These are phyloP conservation scores for Rhizoglyphus robini DNA, from an alignment of 1,140 invertebrate species.

Conservation along the genomic window DNA sequence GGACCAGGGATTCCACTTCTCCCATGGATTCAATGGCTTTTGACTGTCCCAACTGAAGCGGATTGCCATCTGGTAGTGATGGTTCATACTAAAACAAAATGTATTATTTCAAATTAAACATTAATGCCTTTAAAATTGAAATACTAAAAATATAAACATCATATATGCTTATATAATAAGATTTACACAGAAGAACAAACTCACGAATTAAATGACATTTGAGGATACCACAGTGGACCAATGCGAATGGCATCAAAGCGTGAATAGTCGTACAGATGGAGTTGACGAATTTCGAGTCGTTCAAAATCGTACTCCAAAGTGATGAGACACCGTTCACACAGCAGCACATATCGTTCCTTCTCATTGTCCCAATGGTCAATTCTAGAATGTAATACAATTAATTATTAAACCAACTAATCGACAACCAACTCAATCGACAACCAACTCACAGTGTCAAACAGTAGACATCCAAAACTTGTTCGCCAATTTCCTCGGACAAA, in stretches of 20 bases:
- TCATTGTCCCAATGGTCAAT: slow-evolving; percentile 75
- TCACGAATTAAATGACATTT: slow-evolving; percentile 63
- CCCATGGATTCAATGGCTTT: slow-evolving; percentile 48
- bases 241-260: slow-evolving; percentile 52
- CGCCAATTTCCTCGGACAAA: slow-evolving; percentile 7
- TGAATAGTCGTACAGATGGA: slow-evolving; percentile 47
- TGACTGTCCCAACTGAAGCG: slow-evolving; percentile 60
- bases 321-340: slow-evolving; percentile 53
- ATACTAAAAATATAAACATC: neutral
- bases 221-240: slow-evolving; percentile 62
- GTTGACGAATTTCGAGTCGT: slow-evolving; percentile 52
- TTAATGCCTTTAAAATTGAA: neutral
- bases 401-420: neutral
- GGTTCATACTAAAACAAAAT: slow-evolving; percentile 28
- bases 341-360: slow-evolving; percentile 57
- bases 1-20: slow-evolving; percentile 72
- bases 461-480: slow-evolving; percentile 10
- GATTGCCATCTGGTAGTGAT: slow-evolving; percentile 52
- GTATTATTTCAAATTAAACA: too few relatives aligned
- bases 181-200: slow-evolving; percentile 37
- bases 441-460: slow-evolving; percentile 1
- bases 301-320: slow-evolving; percentile 68
- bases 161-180: too few relatives aligned
- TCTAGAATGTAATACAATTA: slow-evolving; percentile 35
- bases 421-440: neutral